A percentile compares a stretch with the other conserved stretches of the same genome.
These are phyloP conservation scores for Umimayanthus kanabou DNA, from an alignment of 92 coral and sea anemone genomes.

Conservation along the genomic window DNA sequence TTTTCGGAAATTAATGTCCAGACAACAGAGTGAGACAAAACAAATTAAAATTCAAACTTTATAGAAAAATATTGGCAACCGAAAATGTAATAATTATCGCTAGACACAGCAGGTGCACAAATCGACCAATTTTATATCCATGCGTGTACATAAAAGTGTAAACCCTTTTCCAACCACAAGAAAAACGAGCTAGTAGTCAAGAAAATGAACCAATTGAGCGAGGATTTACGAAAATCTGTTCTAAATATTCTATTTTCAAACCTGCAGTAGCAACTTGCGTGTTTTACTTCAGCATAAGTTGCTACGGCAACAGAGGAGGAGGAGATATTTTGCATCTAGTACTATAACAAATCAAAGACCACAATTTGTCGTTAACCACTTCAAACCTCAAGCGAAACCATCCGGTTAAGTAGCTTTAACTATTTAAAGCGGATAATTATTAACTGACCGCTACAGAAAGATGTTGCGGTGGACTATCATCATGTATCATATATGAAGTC, in stretches of 20 bases:
- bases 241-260: no score
- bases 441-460: no score
- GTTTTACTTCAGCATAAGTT: not conserved
- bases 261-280: not conserved
- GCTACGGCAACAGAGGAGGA: not conserved
- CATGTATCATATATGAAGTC: no score
- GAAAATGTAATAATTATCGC: not conserved
- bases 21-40: not conserved
- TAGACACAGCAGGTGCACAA: not conserved
- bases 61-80: not conserved
- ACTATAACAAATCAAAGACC: not conserved
- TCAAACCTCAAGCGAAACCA: not conserved
- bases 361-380: not conserved
- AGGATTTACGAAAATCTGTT: not conserved
- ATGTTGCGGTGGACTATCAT: no score
- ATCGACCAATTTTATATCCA: no score
- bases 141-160: no score
- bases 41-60: not conserved
- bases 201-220: not conserved
- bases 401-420: no score
- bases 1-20: no score
- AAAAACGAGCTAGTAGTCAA: no score
- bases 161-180: not conserved
- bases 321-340: not conserved
- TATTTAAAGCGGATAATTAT: no score